phyloP scores from a whole-genome alignment of 2,888 invertebrate species.

The Mechanitis mazaeus region DNA sequence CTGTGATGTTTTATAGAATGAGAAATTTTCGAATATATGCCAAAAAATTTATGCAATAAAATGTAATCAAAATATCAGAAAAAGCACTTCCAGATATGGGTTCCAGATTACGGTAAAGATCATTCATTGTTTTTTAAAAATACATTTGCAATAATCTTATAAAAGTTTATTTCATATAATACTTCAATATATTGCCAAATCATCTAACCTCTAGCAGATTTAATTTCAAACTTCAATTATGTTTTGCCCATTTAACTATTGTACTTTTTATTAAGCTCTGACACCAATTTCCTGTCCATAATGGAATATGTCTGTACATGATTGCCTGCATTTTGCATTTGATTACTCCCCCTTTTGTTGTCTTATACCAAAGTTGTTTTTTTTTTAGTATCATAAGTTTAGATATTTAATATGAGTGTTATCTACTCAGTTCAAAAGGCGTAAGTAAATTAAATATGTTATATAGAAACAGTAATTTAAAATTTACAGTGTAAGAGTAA shows the following conservation, averaged over 20 bases:
- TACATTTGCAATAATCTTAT: background rate
- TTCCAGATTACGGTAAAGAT: slow-evolving; percentile 66
- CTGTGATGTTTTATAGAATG: slow-evolving; percentile 55
- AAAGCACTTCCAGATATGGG: slow-evolving; percentile 69
- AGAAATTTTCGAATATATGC: slow-evolving; percentile 31
- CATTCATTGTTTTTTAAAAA: background rate
- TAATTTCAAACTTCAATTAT: slow-evolving; percentile 28
- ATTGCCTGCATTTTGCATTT: slow-evolving; percentile 9
- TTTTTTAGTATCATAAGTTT: slow-evolving; percentile 10
- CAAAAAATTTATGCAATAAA: slow-evolving; percentile 36
- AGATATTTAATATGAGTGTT: background rate
- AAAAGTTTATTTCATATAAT: slow-evolving; percentile 1
- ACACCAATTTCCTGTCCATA: slow-evolving; percentile 25
- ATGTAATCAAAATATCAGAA: slow-evolving; percentile 54
- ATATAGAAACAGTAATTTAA: background rate
- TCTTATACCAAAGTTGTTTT: slow-evolving; percentile 7
- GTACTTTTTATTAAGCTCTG: slow-evolving; percentile 10
- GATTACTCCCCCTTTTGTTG: slow-evolving; percentile 19
- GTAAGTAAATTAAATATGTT: background rate
- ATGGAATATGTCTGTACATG: slow-evolving; percentile 13
- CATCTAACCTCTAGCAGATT: slow-evolving; percentile 26
- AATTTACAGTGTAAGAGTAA: background rate
- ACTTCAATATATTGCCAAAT: slow-evolving; percentile 25
- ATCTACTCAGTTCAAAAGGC: slow-evolving; percentile 2
- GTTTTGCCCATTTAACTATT: slow-evolving; percentile 8